Percentiles rank a stretch among this genome's conserved stretches.
These are phyloP conservation scores for Augochlorella aurata DNA, from an alignment of 2,888 invertebrate species.

Conservation along the genomic window DNA sequence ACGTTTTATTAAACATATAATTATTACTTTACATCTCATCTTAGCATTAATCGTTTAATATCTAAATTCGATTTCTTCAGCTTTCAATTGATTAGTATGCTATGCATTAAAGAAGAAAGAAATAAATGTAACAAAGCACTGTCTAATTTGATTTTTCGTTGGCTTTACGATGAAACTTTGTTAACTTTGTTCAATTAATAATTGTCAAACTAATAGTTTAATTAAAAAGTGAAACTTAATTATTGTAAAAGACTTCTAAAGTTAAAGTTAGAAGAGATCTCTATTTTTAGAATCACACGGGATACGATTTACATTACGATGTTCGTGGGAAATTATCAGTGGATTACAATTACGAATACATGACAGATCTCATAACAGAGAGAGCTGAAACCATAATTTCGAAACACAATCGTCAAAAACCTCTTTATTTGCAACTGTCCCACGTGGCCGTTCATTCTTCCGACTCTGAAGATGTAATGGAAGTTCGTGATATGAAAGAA, in stretches of 20 bases:
- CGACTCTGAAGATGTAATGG: slow-evolving; percentile 86
- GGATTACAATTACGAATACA: slow-evolving; percentile 84
- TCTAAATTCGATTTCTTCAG: too few species aligned
- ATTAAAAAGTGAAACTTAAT: not conserved
- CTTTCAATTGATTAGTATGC: too few species aligned
- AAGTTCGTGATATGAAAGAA: slow-evolving; percentile 86
- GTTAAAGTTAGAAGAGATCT: not conserved
- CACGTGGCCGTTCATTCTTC: slow-evolving; percentile 92
- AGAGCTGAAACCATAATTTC: slow-evolving; percentile 86
- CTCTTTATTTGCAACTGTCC: slow-evolving; percentile 90
- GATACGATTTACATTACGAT: slow-evolving; percentile 82
- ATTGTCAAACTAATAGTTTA: not conserved
- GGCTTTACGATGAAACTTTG: not conserved
- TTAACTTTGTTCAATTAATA: not conserved
- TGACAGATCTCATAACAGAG: slow-evolving; percentile 88
- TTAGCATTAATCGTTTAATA: too few species aligned
- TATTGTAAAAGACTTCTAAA: not conserved
- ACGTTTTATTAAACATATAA: too few species aligned
- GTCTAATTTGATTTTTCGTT: not conserved
- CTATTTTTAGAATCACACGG: slow-evolving; percentile 71
- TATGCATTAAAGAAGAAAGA: not conserved
- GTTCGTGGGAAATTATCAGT: slow-evolving; percentile 72
- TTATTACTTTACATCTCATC: too few species aligned
- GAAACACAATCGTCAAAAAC: slow-evolving; percentile 84
- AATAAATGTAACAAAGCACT: not conserved